Evolutionary conservation across 2,888 invertebrate genomes (phyloP).

Genomic region (Tenthredo livida): DNA sequence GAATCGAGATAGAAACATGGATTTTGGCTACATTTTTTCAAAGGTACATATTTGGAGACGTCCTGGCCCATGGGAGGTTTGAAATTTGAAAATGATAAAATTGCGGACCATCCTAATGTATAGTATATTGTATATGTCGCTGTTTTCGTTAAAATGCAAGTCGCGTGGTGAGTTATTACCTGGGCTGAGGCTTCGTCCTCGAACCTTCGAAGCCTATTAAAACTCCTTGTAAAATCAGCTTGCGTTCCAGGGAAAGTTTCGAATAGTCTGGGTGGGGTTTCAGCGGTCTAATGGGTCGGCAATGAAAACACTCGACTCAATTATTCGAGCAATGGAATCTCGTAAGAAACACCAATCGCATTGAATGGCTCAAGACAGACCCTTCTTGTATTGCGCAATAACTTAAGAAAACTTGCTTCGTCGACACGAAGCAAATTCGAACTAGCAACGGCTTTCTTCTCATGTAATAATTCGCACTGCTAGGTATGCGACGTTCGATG

Average conservation of each 20-base stretch:
- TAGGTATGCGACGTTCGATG: neutral
- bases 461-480: neutral
- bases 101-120: too few species aligned
- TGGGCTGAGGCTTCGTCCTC: neutral
- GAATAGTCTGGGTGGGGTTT: neutral
- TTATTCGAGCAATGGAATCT: conserved; percentile 16
- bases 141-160: neutral
- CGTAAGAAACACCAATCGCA: neutral
- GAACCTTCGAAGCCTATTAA: neutral
- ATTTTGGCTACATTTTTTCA: too few species aligned
- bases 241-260: neutral
- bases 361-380: neutral
- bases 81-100: too few species aligned
- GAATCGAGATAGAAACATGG: too few species aligned
- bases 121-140: too few species aligned
- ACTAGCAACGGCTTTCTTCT: neutral
- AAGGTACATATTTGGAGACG: too few species aligned
- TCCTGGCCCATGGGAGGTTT: too few species aligned
- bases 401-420: neutral
- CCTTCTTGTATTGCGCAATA: neutral
- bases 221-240: neutral
- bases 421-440: neutral
- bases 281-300: neutral
- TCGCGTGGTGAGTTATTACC: neutral
- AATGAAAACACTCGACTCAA: neutral